Evolutionary conservation across 2,797 vertebrate genomes (phyloP), one percentile per base, ranked within the genome.

Genomic region (Gymnopithys bicolor): DNA sequence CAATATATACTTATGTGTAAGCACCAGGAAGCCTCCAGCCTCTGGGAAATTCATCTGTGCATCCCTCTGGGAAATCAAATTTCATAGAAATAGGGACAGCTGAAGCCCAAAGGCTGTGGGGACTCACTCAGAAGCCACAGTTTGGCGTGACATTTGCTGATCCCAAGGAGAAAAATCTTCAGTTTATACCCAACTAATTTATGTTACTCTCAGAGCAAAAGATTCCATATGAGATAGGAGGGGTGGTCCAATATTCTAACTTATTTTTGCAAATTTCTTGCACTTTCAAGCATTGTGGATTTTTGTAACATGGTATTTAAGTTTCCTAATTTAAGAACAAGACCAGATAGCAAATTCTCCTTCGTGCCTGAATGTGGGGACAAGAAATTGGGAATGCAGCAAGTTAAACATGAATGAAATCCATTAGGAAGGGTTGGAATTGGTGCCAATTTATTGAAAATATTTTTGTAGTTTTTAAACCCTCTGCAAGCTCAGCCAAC

Each of bases 401-500:
- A 55, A 75, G 66, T 45, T 46, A 52, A 64, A 83, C 84, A 68
- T 91, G 87, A 94, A 95, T 94, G 90, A 92, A 95, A 85, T 45
- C 60, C 7, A 30, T 87, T 89, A 70, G 56, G 37, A 85, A 91
- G 73, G 62, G 59, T 0, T 82, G 87, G 63, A 93, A 77, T 37
- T 2, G 7, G 33, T 86, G 89, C 82, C 85, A 90, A 78, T 59
- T 86, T 75, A 79, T 5, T 60, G 53, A 82, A 95, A 93, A 78
- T 62, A 78, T 83, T 95, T 94, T 78, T 95, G 23, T 84, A 86
- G 48, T 89, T 95, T 92, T 94, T 76, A 86, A 95, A 75, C 46
- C 43, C 88, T 91, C 70, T 92, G 92, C 77, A 81, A 56, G 87
- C 81, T 82, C 95, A 95, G 84, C 93, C 94, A 93, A 28, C 56